Conservation (phyloP, 1,140 invertebrate species). For the Drosophila kanapiae region DNA sequence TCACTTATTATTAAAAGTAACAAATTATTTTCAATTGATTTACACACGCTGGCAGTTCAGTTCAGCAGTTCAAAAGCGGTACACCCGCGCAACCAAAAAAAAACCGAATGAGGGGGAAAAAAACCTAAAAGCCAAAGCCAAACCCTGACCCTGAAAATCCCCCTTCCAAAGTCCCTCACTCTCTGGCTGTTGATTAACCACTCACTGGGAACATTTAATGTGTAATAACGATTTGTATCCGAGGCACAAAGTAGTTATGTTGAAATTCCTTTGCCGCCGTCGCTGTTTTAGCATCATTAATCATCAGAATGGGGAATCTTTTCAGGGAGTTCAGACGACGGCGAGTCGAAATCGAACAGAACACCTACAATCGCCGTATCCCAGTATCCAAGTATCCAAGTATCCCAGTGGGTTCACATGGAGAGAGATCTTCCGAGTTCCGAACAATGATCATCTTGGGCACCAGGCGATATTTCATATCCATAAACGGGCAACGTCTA, state of each 20-base stretch:
- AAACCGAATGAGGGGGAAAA: not conserved
- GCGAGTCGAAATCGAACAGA: slow-evolving; percentile 2
- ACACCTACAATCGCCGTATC: slow-evolving; percentile 56
- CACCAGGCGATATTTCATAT: slow-evolving; percentile 74
- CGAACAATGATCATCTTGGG: slow-evolving; percentile 73
- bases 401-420: slow-evolving; percentile 30
- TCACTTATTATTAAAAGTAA: slow-evolving; percentile 85
- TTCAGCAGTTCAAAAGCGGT: slow-evolving; percentile 73
- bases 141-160: slow-evolving; percentile 66
- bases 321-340: slow-evolving; percentile 40
- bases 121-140: slow-evolving; percentile 18
- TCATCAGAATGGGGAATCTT: slow-evolving; percentile 84
- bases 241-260: slow-evolving; percentile 83
- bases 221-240: slow-evolving; percentile 85
- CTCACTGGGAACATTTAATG: slow-evolving; percentile 85
- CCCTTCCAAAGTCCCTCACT: too few relatives aligned
- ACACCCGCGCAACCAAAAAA: slow-evolving; percentile 56
- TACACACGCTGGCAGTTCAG: slow-evolving; percentile 73
- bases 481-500: slow-evolving; percentile 66
- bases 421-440: slow-evolving; percentile 56
- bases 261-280: slow-evolving; percentile 77
- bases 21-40: slow-evolving; percentile 85
- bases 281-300: slow-evolving; percentile 70
- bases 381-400: slow-evolving; percentile 18
- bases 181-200: slow-evolving; percentile 82